phyloP scores from a whole-genome alignment of 2,797 vertebrate species.

The Prionace glauca region DNA sequence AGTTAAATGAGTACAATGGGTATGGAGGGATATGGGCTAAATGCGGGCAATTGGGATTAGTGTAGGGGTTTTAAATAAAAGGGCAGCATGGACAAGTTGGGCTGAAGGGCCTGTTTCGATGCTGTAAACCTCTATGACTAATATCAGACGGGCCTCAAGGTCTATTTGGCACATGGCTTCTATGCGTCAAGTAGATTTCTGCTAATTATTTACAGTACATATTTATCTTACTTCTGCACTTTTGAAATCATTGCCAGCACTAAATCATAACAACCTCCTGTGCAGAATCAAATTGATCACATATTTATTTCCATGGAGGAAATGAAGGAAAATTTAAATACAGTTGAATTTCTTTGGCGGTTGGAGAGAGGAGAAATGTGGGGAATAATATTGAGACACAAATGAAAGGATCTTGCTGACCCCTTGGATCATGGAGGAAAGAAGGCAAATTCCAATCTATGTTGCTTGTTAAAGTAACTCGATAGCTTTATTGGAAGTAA shows the following conservation, averaged over 20 bases:
- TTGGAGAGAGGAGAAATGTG: no score
- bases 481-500: not conserved
- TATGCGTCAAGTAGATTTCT: not conserved
- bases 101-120: no score
- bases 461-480: not conserved
- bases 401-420: not conserved
- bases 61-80: no score
- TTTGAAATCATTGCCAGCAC: not conserved
- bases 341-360: not conserved
- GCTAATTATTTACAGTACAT: not conserved
- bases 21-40: no score
- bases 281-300: not conserved
- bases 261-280: not conserved
- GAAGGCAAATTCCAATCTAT: not conserved
- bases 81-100: no score
- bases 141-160: no score
- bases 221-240: not conserved
- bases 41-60: no score
- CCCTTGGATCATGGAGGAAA: not conserved
- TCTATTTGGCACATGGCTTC: no score
- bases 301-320: not conserved
- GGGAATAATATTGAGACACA: not conserved
- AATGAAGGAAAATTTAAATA: not conserved
- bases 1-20: no score
- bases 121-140: no score